Evolutionary conservation across 2,888 invertebrate genomes (phyloP).

Genomic region (Kuschelorhynchus macadamiae): DNA sequence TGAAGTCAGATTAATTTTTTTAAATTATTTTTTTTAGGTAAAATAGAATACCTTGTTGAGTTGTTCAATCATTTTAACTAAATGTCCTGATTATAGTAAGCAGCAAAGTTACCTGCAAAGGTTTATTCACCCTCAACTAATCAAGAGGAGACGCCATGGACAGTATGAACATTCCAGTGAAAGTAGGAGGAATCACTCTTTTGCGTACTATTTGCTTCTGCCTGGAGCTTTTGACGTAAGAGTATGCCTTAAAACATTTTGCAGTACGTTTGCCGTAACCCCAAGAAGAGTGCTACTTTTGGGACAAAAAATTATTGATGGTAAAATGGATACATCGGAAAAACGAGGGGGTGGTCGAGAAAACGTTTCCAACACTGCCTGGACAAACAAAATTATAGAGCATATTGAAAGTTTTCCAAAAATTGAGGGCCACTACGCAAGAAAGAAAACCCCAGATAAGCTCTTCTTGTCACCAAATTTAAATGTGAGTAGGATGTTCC

Average conservation of each 20-base stretch:
- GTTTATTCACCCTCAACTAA: constrained; percentile 21
- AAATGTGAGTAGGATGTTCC: too few relatives aligned
- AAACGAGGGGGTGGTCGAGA: constrained; percentile 13
- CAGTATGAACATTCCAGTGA: constrained; percentile 16
- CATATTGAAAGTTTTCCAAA: too few relatives aligned
- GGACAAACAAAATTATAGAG: too few relatives aligned
- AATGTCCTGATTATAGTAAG: constrained; percentile 15
- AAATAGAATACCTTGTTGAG: too few relatives aligned
- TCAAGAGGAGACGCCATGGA: constrained; percentile 19
- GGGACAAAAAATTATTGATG: constrained; percentile 18
- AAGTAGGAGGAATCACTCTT: constrained; percentile 6
- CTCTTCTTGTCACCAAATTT: too few relatives aligned
- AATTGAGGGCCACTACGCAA: too few relatives aligned
- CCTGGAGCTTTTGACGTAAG: constrained; percentile 11
- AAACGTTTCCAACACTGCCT: too few relatives aligned
- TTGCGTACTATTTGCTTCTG: constrained; percentile 6
- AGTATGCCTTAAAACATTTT: too few relatives aligned
- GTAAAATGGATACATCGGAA: background rate
- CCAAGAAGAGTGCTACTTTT: constrained; percentile 32
- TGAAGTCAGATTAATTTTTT: too few relatives aligned
- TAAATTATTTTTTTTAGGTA: too few relatives aligned
- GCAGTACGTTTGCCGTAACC: constrained; percentile 16
- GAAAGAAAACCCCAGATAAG: too few relatives aligned
- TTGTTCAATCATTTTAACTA: constrained; percentile 9
- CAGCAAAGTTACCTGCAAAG: constrained; percentile 22